Evolutionary conservation across 2,888 invertebrate genomes (phyloP).

Genomic region (Vandiemenella viatica): DNA sequence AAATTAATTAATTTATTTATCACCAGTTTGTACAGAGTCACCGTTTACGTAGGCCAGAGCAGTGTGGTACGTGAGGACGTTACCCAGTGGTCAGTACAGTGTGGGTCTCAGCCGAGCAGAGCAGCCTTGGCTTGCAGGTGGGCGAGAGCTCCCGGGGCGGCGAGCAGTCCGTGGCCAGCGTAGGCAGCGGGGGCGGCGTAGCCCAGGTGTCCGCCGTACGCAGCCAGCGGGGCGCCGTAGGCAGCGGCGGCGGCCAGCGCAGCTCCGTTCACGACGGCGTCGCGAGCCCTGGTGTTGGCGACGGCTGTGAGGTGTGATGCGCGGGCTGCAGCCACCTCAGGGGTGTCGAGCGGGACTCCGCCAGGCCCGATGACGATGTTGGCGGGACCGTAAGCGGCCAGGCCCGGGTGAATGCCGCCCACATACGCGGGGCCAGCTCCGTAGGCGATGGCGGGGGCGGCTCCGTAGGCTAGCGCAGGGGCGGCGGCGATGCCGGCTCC

Average conservation of each 20-base stretch:
- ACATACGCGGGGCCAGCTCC: neutral
- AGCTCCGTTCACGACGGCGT: neutral
- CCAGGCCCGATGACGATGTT: constrained; percentile 5
- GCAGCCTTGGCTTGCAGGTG: too few species aligned
- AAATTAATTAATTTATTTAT: too few species aligned
- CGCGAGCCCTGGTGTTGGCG: neutral
- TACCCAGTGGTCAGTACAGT: too few species aligned
- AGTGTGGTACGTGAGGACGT: too few species aligned
- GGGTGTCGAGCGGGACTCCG: constrained; percentile 23
- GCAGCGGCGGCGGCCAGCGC: neutral
- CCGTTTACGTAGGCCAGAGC: too few species aligned
- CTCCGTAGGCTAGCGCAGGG: neutral
- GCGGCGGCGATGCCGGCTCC: neutral
- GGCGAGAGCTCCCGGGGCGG: too few species aligned
- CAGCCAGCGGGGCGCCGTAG: neutral
- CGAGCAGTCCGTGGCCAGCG: constrained; percentile 29
- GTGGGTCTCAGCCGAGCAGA: too few species aligned
- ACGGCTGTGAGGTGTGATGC: constrained; percentile 28
- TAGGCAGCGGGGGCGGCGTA: constrained; percentile 14
- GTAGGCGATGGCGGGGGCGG: neutral
- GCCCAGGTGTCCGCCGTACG: neutral
- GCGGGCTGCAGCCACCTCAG: constrained; percentile 36
- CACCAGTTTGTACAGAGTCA: too few species aligned
- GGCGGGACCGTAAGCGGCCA: neutral
- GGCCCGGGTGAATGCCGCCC: neutral